These are phyloP conservation scores for Zalophus californianus DNA, from an alignment of 2,797 vertebrate genomes.

Conservation along the genomic window DNA sequence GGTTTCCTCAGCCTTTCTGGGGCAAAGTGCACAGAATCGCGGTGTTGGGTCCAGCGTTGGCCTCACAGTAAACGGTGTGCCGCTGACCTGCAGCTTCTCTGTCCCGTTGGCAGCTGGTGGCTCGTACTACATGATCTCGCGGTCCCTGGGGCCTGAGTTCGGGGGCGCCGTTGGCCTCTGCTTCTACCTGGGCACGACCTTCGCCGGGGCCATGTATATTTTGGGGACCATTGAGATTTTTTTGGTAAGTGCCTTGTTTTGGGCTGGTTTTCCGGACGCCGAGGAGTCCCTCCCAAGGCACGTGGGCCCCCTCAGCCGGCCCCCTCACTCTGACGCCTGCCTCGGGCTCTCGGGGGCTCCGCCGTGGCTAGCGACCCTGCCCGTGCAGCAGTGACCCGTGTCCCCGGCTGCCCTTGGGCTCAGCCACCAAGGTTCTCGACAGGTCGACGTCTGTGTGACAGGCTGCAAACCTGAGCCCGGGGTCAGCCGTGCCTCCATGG, in stretches of 20 bases:
- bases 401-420: fast-evolving
- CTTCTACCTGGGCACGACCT: conserved; percentile 97
- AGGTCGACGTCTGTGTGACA: fast-evolving
- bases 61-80: fast-evolving
- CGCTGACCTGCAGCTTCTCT: fast-evolving
- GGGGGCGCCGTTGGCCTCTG: conserved; percentile 98
- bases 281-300: no score
- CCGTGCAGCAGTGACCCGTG: neutral
- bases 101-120: conserved; percentile 92
- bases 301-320: fast-evolving
- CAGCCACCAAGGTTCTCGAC: neutral
- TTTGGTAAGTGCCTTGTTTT: conserved; percentile 89
- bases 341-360: neutral
- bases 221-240: conserved; percentile 98
- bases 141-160: conserved; percentile 97
- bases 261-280: no score
- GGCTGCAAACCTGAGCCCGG: neutral
- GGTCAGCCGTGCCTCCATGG: neutral
- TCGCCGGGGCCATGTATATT: conserved; percentile 99
- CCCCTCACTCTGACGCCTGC: neutral
- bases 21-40: neutral
- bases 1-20: neutral
- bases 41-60: neutral
- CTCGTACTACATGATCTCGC: conserved; percentile 98
- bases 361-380: neutral